phyloP scores from a whole-genome alignment of 2,113 vertebrate genomes.

The rabbit (Oryctolagus cuniculus) region DNA sequence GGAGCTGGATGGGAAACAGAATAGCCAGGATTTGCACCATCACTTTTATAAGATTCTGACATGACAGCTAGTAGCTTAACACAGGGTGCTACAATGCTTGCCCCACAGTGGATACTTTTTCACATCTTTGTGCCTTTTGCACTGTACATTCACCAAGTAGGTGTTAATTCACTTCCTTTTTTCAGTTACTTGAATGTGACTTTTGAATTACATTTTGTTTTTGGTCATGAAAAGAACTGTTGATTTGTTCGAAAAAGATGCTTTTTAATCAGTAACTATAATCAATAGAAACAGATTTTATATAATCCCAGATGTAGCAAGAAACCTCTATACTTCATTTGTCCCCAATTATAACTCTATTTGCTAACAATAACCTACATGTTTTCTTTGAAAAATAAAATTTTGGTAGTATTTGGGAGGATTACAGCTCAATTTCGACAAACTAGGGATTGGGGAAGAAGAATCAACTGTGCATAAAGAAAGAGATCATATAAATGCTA shows the following conservation, averaged over 20 bases:
- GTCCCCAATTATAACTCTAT: neutral
- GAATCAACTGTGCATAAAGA: neutral
- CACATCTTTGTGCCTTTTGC: neutral
- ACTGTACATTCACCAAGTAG: neutral
- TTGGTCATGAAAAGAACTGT: neutral
- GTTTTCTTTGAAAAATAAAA: conserved; percentile 4
- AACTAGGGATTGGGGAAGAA: too few relatives aligned
- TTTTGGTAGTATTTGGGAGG: neutral
- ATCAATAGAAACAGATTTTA: neutral
- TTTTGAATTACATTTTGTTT: neutral
- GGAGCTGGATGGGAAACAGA: too few relatives aligned
- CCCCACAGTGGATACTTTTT: too few relatives aligned
- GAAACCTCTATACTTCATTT: neutral
- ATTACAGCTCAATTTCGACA: neutral
- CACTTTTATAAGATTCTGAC: too few relatives aligned
- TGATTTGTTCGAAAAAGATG: neutral
- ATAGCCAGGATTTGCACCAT: too few relatives aligned
- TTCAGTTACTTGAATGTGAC: neutral
- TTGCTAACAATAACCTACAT: neutral
- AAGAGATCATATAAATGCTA: neutral
- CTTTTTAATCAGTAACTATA: neutral
- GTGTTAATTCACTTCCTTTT: neutral
- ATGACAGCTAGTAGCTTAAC: too few relatives aligned
- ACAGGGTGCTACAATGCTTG: too few relatives aligned
- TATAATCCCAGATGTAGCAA: neutral